Evolutionary conservation across 2,888 invertebrate species (phyloP).

Genomic region (Eupithecia tripunctaria): DNA sequence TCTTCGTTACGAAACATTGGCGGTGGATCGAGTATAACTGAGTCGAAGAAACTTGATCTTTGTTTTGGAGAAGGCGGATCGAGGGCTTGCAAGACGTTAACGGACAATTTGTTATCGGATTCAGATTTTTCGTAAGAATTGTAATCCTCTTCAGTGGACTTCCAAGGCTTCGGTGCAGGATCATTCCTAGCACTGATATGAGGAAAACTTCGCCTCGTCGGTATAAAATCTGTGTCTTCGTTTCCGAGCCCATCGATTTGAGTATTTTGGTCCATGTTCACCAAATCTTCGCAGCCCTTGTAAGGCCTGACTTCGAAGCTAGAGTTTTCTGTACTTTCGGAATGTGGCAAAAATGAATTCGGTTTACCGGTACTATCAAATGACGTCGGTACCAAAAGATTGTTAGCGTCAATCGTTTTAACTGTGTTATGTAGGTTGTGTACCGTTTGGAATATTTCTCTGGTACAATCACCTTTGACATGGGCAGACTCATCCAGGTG

Average conservation of each 20-base stretch:
- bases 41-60: slow-evolving; percentile 61
- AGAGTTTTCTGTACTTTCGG: slow-evolving; percentile 85
- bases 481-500: slow-evolving; percentile 61
- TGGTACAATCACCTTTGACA: slow-evolving; percentile 72
- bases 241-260: slow-evolving; percentile 75
- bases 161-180: slow-evolving; percentile 70
- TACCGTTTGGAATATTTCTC: slow-evolving; percentile 66
- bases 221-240: slow-evolving; percentile 67
- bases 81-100: slow-evolving; percentile 65
- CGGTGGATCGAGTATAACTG: slow-evolving; percentile 83
- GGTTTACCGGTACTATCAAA: slow-evolving; percentile 35
- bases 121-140: slow-evolving; percentile 53
- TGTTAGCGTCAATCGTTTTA: slow-evolving; percentile 43
- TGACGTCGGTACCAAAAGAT: slow-evolving; percentile 46
- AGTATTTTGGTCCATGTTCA: slow-evolving; percentile 86
- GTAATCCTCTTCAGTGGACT: slow-evolving; percentile 74
- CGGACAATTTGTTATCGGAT: slow-evolving; percentile 51
- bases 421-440: slow-evolving; percentile 48
- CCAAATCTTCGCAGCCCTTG: slow-evolving; percentile 88
- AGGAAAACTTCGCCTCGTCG: slow-evolving; percentile 87
- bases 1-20: slow-evolving; percentile 85
- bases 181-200: slow-evolving; percentile 83
- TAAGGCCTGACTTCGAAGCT: slow-evolving; percentile 84
- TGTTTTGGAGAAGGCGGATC: slow-evolving; percentile 75
- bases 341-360: slow-evolving; percentile 76